Conservation (phyloP, 2,888 invertebrate species). For the Acheta domesticus region DNA sequence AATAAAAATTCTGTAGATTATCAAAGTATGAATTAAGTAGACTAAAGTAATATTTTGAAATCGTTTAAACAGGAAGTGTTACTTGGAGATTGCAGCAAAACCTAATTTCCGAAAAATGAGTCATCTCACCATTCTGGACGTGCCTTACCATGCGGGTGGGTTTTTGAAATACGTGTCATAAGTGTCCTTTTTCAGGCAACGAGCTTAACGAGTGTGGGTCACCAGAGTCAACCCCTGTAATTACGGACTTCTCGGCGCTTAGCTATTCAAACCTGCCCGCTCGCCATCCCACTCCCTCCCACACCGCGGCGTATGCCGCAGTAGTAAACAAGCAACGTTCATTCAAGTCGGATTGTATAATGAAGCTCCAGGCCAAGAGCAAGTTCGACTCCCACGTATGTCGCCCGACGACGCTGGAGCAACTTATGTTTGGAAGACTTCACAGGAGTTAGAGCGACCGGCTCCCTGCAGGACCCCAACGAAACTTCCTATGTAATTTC, state of each 20-base stretch:
- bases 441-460: background rate
- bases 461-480: background rate
- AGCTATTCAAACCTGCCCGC: background rate
- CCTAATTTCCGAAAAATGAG: too few species aligned
- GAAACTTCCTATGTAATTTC: background rate
- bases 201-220: slow-evolving; percentile 18
- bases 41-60: too few species aligned
- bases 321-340: background rate
- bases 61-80: too few species aligned
- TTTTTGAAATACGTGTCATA: too few species aligned
- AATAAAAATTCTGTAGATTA: too few species aligned
- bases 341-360: background rate
- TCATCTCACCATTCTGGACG: too few species aligned
- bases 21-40: too few species aligned
- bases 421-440: too few species aligned
- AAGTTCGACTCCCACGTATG: too few species aligned
- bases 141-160: too few species aligned
- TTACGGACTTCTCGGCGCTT: background rate
- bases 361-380: background rate
- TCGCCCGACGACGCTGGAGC: too few species aligned
- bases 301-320: background rate
- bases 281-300: background rate
- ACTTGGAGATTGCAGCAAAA: too few species aligned
- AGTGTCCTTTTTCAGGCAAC: background rate
- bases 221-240: background rate